phyloP scores from a whole-genome alignment of 2,888 invertebrate genomes.

The Acanthosepion esculentum region DNA sequence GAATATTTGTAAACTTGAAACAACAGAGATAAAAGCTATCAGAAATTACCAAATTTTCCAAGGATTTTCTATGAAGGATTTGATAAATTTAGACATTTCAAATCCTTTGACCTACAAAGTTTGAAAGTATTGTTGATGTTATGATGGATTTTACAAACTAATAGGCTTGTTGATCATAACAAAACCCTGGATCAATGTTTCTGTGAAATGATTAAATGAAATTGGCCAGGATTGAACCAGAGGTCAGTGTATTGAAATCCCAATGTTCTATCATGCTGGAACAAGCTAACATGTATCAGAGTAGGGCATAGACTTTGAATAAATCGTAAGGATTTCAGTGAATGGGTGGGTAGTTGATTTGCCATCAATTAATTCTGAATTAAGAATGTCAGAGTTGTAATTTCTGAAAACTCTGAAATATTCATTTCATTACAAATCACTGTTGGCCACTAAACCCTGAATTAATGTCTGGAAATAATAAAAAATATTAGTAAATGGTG shows the following conservation, averaged over 20 bases:
- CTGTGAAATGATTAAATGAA: not conserved
- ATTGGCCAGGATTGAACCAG: not conserved
- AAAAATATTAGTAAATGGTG: not conserved
- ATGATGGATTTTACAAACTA: not conserved
- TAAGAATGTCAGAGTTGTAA: not conserved
- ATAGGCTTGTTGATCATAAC: not conserved
- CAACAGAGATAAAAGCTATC: too few species aligned
- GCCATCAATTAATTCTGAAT: conserved; percentile 21
- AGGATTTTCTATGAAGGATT: not conserved
- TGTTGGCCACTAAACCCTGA: not conserved
- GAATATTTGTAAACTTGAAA: too few species aligned
- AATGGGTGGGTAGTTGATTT: not conserved
- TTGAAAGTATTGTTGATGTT: not conserved
- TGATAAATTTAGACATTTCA: not conserved
- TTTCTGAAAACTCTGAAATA: conserved; percentile 22
- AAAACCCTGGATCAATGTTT: not conserved
- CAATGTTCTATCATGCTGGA: not conserved
- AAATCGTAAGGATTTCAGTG: not conserved
- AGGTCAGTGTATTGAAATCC: not conserved
- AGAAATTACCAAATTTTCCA: not conserved
- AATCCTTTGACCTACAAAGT: not conserved
- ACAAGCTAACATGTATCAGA: not conserved
- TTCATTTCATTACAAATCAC: not conserved
- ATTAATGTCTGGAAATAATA: not conserved
- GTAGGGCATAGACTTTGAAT: not conserved